Base-by-base conservation (phyloP, 2,113 vertebrate species). In the Corynorhinus townsendii region DNA sequence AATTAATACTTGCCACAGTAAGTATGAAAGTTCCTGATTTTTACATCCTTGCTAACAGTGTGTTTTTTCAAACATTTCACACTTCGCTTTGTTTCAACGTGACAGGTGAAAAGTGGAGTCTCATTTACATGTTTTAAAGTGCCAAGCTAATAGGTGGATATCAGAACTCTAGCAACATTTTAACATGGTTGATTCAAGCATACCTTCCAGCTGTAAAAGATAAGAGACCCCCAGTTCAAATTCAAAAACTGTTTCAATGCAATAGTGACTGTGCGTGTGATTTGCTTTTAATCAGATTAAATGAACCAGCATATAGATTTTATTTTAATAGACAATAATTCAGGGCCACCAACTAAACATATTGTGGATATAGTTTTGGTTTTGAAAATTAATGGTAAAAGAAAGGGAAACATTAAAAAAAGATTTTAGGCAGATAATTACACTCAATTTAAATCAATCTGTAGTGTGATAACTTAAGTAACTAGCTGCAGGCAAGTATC, bases 361-460 rank as follows among this genome's bases (percentile, higher is more conserved):
- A 94, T 83, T 90, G 81, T 90, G 73, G 66, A 62, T 96, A 62
- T 96, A 96, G 96, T 92, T 95, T 90, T 73, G 45, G 71, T 81
- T 95, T 96, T 94, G 79, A 93, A 97, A 97, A 90, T 93, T 94
- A 97, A 97, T 94, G 91, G 90, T 85, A 92, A 95, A 95, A 96
- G 68, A 93, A 92, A 54, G 52, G 11, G 45, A 82, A 35, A 64
- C 19, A 16, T 12, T 71, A 7, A 33, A 64, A 9, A 86, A 94
- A 77, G 20, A 95, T 56, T 91, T 75, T 56, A 82, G 97, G 87
- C 93, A 91, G 68, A 92, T 97, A 97, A 98, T 98, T 97, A 97
- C 75, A 94, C 96, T 96, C 79, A 96, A 97, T 96, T 97, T 93
- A 97, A 97, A 98, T 98, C 97, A 97, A 83, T 98, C 90, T 95